Evolutionary conservation across 2,797 vertebrate species (phyloP).

Genomic region (Chrysocyon brachyurus): DNA sequence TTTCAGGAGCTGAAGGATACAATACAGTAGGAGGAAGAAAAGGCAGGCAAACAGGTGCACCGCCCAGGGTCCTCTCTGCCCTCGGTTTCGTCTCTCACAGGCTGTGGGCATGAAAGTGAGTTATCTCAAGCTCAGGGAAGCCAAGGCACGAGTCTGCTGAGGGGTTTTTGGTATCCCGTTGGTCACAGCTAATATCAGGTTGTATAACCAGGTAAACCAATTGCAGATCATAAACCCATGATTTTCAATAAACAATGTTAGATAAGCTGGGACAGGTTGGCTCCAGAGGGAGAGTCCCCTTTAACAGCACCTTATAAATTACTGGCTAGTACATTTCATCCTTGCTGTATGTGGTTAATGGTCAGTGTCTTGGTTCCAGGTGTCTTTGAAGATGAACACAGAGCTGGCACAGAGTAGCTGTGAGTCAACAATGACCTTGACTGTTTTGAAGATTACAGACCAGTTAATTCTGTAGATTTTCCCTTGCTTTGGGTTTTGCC

Average conservation of each 20-base stretch:
- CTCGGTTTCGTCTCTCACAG: background rate
- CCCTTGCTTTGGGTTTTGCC: too few relatives aligned
- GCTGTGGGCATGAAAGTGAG: background rate
- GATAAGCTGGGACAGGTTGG: background rate
- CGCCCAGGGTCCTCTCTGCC: background rate
- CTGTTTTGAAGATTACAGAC: background rate
- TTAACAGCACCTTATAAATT: too few relatives aligned
- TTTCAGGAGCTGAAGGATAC: background rate
- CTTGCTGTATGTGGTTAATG: background rate
- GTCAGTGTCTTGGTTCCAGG: background rate
- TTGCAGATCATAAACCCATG: background rate
- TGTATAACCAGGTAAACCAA: background rate
- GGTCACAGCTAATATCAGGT: background rate
- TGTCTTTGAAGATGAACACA: background rate
- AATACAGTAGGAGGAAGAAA: background rate
- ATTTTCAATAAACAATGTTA: background rate
- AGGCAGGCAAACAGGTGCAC: background rate
- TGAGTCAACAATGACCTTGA: background rate
- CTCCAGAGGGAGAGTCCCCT: background rate
- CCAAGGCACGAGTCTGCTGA: background rate
- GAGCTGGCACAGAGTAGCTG: background rate
- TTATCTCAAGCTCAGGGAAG: background rate
- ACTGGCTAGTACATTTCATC: background rate
- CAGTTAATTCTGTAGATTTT: background rate
- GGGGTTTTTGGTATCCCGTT: fast-evolving